Conservation (phyloP, 1,140 invertebrate species). For the Himalopsyche phryganea region DNA sequence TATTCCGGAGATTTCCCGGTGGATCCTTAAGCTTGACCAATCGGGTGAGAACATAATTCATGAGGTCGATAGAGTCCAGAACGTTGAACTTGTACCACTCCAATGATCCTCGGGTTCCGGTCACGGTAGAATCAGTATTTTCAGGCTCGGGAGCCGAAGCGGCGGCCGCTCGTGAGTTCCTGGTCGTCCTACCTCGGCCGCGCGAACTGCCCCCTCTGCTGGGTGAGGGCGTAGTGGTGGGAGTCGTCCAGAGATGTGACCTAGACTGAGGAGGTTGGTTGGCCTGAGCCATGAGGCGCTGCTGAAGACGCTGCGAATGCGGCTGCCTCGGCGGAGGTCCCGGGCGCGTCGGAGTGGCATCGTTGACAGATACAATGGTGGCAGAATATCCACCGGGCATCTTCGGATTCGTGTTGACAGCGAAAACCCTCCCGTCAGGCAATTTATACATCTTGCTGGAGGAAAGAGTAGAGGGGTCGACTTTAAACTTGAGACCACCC, state of each 20-base stretch:
- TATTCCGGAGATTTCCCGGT: constrained; percentile 40
- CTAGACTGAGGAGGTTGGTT: constrained; percentile 16
- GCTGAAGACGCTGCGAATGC: constrained; percentile 12
- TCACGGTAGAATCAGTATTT: neutral
- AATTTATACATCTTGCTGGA: constrained; percentile 52
- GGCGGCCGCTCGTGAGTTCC: neutral
- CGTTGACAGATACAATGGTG: constrained; percentile 48
- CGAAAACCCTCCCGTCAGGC: constrained; percentile 50
- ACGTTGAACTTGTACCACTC: constrained; percentile 52
- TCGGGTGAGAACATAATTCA: constrained; percentile 45
- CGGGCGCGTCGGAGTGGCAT: constrained; percentile 1
- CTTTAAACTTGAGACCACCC: constrained; percentile 49
- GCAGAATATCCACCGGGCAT: constrained; percentile 53
- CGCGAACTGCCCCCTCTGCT: neutral
- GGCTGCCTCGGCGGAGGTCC: neutral
- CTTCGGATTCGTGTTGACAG: constrained; percentile 47
- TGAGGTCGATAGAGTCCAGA: constrained; percentile 45
- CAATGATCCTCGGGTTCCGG: constrained; percentile 27
- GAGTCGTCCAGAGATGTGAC: constrained; percentile 16
- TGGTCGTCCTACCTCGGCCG: neutral
- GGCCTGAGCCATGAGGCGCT: neutral
- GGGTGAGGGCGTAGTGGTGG: neutral
- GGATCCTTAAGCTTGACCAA: constrained; percentile 46
- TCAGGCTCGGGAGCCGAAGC: neutral
- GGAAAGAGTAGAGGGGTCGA: constrained; percentile 50